These are phyloP conservation scores for Pterostichus madidus DNA, from an alignment of 2,888 invertebrate genomes.

Conservation along the genomic window DNA sequence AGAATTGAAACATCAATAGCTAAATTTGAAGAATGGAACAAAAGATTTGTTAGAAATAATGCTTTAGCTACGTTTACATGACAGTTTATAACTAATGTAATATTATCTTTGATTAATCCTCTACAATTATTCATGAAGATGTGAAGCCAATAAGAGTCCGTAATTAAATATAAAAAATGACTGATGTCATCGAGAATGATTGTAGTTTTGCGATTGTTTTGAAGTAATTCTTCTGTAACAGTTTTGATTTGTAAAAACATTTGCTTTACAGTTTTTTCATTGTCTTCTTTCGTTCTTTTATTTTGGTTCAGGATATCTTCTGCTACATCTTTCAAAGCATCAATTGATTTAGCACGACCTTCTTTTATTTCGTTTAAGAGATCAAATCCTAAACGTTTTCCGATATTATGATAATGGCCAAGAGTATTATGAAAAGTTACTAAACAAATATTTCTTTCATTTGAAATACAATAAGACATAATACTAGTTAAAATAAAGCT, in stretches of 20 bases:
- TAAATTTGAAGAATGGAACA: constrained; percentile 83
- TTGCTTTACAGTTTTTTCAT: constrained; percentile 75
- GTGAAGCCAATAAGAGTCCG: constrained; percentile 79
- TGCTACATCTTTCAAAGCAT: constrained; percentile 79
- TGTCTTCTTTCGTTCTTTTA: constrained; percentile 69
- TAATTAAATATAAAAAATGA: constrained; percentile 84
- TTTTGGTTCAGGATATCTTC: constrained; percentile 73
- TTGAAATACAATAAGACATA: constrained; percentile 83
- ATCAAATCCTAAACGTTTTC: constrained; percentile 87
- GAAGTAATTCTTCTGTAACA: constrained; percentile 74
- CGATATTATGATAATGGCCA: constrained; percentile 86
- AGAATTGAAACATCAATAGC: constrained; percentile 83
- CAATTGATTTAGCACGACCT: constrained; percentile 78
- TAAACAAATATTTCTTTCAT: constrained; percentile 82
- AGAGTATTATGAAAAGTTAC: constrained; percentile 85
- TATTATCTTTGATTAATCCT: constrained; percentile 74
- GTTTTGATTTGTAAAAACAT: constrained; percentile 77
- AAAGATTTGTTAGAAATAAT: constrained; percentile 80
- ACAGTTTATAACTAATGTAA: constrained; percentile 81
- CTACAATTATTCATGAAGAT: constrained; percentile 78
- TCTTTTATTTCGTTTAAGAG: constrained; percentile 78
- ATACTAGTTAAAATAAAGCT: constrained; percentile 86
- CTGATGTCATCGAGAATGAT: constrained; percentile 86
- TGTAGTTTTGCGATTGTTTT: constrained; percentile 68
- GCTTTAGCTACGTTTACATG: constrained; percentile 81